Base-by-base conservation (phyloP, 2,888 invertebrate species). In the Tillus elongatus region DNA sequence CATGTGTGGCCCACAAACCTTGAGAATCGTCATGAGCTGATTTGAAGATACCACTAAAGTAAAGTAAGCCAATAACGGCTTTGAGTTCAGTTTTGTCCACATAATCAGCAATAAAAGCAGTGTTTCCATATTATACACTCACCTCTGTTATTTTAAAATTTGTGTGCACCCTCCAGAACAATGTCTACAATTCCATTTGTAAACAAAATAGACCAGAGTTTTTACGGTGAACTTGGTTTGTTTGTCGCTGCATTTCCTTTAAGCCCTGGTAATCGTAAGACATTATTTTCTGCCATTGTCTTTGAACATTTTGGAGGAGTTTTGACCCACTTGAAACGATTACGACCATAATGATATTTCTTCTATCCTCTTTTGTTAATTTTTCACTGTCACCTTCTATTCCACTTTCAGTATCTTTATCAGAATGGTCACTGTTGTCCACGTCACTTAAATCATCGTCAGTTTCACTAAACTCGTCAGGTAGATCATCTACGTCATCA, bases 31-130 rank as follows among this genome's bases (percentile, higher is more conserved):
- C 43, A 13, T 48, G 47, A 8, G 34, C 37, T 16, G 46, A 46
- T 39, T 49, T 48, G 34, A 48, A 46, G 3, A 39, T 24, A 15
- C 40, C 44, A 30, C 30, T 39, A 30, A 46, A 24, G 32, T 47
- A 46, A 14, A 46, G 19, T 13, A 49, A 33, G 13, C 46, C 47
- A 30, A 49, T 35, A 24, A 46, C 41, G 12, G 49, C 47, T 14
- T 41, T 37, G 16, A 48, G 32, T 31, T 40, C 43, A 4, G 36
- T 37, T 33, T 33, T 27, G n/a, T 36, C 26, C n/a, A 30, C 30
- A 12, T 42, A 27, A 6, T 16, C 15, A 13, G 28, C 37, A 28
- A 37, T 31, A 10, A 29, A 15, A 13, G 36, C 28, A n/a, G 13
- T 26, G 11, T 31, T 26, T 11, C 30, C 16, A 16, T 30, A 35